Evolutionary conservation across 2,113 vertebrate species (phyloP).

Genomic region (Albula goreensis): DNA sequence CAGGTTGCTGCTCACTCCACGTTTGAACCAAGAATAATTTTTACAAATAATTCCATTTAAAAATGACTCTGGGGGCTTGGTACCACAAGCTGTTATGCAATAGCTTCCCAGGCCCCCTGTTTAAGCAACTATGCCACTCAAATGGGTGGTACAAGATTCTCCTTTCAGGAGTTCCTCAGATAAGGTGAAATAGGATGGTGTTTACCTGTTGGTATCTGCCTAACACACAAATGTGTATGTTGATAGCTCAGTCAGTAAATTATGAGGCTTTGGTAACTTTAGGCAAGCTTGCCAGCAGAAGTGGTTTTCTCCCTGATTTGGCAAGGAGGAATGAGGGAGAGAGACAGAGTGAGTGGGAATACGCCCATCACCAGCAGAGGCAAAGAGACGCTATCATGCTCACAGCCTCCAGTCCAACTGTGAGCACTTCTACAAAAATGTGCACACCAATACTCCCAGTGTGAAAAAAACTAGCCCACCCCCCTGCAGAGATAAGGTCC

Average conservation of each 20-base stretch:
- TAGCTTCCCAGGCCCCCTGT: not conserved
- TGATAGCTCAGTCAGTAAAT: not conserved
- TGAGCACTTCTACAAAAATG: too few species aligned
- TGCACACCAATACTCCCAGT: not conserved
- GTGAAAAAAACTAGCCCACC: not conserved
- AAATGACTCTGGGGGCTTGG: not conserved
- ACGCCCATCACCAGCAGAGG: too few species aligned
- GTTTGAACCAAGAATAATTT: not conserved
- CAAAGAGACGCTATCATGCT: too few species aligned
- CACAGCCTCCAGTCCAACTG: too few species aligned
- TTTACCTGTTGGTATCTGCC: not conserved
- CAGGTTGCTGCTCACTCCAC: too few species aligned
- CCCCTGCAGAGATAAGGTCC: not conserved
- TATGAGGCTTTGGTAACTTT: too few species aligned
- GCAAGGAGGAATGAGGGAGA: too few species aligned
- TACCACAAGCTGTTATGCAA: not conserved
- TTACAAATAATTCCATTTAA: not conserved
- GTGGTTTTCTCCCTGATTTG: too few species aligned
- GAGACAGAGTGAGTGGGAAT: too few species aligned
- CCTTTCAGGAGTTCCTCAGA: not conserved
- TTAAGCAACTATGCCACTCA: not conserved
- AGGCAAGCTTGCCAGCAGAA: too few species aligned
- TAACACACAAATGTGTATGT: not conserved
- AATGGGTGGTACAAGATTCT: not conserved
- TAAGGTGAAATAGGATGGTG: not conserved